These are phyloP conservation scores for Hafferia zeledoni DNA, from an alignment of 2,797 vertebrate genomes.

Conservation along the genomic window DNA sequence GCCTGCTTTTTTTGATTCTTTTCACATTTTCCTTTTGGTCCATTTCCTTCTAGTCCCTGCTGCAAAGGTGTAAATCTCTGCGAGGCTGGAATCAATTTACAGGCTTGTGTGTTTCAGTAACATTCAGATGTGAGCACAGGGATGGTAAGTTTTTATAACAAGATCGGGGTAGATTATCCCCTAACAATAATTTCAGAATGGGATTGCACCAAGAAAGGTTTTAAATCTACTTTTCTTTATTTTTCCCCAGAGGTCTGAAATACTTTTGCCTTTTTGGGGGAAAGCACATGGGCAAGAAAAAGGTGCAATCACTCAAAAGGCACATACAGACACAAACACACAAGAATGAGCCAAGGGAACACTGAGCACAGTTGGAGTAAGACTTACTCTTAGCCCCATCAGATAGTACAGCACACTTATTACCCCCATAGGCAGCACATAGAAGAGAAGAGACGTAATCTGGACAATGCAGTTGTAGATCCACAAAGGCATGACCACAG, in stretches of 20 bases:
- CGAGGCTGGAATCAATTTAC: not conserved
- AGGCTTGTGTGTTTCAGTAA: not conserved
- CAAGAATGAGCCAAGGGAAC: not conserved
- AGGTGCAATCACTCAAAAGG: not conserved
- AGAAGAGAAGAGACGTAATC: slow-evolving; percentile 79
- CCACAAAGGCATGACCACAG: slow-evolving; percentile 76
- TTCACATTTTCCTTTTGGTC: not conserved
- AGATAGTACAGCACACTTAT: slow-evolving; percentile 81
- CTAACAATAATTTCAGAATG: not conserved
- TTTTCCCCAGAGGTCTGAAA: not conserved
- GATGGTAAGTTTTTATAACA: not conserved
- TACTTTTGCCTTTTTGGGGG: not conserved
- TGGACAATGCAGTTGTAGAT: slow-evolving; percentile 81
- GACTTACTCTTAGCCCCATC: slow-evolving; percentile 82
- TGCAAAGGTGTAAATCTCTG: not conserved
- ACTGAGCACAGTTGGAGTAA: not conserved
- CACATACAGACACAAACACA: not conserved
- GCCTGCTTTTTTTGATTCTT: not conserved
- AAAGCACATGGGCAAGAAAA: not conserved
- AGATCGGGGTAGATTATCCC: not conserved
- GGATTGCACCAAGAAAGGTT: not conserved
- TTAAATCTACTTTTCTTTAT: not conserved
- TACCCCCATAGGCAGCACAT: slow-evolving; percentile 78
- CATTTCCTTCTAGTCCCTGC: not conserved
- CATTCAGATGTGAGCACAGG: not conserved